Evolutionary conservation across 2,113 vertebrate genomes (phyloP).

Genomic region (Hipposideros armiger): DNA sequence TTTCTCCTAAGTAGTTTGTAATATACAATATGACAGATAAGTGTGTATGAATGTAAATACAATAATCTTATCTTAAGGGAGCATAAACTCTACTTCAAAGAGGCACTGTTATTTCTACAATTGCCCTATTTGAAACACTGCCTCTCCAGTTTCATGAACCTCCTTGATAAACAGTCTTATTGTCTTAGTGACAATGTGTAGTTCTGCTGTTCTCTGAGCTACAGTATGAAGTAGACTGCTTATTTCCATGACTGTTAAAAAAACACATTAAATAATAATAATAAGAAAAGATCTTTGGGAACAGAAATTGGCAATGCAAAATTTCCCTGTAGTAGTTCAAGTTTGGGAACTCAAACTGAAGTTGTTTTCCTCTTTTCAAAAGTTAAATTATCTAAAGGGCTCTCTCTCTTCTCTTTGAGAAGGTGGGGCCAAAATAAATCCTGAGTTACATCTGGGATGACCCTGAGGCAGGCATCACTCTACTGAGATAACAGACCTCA

Average conservation of each 20-base stretch:
- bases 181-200: background rate
- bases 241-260: background rate
- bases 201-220: background rate
- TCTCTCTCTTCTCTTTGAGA: background rate
- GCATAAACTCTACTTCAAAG: background rate
- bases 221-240: background rate
- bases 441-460: background rate
- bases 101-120: background rate
- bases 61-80: background rate
- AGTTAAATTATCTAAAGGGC: background rate
- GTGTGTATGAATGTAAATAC: background rate
- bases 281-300: background rate
- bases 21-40: background rate
- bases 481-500: background rate
- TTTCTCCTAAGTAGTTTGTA: background rate
- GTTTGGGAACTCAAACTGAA: background rate
- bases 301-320: background rate
- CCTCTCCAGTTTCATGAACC: background rate
- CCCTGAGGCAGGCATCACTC: background rate
- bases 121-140: background rate
- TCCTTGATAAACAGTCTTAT: background rate
- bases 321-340: background rate
- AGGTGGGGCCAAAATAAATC: background rate
- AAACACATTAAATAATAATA: background rate
- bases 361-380: background rate